Conservation (phyloP, 2,113 vertebrate genomes). For the Emydocephalus ijimae region DNA sequence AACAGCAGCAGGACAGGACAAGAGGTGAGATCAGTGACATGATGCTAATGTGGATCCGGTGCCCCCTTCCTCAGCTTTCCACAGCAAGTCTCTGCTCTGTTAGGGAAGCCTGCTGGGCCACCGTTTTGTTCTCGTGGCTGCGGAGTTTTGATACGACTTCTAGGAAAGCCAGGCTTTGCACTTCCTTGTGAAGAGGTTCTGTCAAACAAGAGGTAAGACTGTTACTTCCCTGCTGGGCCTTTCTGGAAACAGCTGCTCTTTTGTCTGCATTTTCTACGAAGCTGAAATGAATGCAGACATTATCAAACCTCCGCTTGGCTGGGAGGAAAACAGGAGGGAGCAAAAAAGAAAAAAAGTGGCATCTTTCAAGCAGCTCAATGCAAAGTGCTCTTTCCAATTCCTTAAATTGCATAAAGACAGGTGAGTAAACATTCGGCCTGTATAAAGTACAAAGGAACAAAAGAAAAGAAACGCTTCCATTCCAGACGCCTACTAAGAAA, state of each 20-base stretch:
- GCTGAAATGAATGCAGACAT: neutral
- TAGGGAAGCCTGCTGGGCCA: conserved; percentile 94
- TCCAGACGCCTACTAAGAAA: neutral
- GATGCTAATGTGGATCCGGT: conserved; percentile 41
- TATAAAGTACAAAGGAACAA: neutral
- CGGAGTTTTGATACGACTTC: conserved; percentile 93
- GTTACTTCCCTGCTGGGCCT: conserved; percentile 1
- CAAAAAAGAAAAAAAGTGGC: too few relatives aligned
- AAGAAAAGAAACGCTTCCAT: neutral
- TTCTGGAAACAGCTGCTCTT: neutral
- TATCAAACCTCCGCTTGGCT: neutral
- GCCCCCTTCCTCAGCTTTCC: conserved; percentile 87
- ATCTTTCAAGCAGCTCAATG: neutral
- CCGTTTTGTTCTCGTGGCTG: conserved; percentile 96
- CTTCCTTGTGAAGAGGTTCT: conserved; percentile 85
- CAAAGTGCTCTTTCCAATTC: neutral
- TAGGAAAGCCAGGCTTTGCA: conserved; percentile 88
- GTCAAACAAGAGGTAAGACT: conserved; percentile 52
- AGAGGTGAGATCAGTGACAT: conserved; percentile 67
- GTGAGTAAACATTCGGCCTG: neutral
- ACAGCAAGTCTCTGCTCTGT: conserved; percentile 96
- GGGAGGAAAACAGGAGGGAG: neutral
- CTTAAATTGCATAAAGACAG: neutral
- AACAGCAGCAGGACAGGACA: conserved; percentile 42
- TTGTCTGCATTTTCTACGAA: neutral